A percentile compares a stretch with the other conserved stretches of the same genome.
These are phyloP conservation scores for Bruchidius siliquastri DNA, from an alignment of 2,888 invertebrate genomes.

Conservation along the genomic window DNA sequence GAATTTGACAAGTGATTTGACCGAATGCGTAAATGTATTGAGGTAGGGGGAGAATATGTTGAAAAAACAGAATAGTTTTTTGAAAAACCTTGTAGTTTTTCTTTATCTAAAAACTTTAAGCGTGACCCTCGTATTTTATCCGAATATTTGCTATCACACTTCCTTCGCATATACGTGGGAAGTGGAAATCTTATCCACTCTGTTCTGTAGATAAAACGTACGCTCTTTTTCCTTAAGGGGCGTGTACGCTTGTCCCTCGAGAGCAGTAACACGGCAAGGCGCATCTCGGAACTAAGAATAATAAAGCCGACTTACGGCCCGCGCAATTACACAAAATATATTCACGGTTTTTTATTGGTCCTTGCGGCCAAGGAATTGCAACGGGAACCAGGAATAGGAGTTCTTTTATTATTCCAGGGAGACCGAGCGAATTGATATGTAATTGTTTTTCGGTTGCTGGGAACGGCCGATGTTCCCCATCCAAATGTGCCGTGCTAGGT, in stretches of 20 bases:
- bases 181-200: too few species aligned
- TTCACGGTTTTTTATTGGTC: slow-evolving; percentile 51
- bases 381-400: slow-evolving; percentile 22
- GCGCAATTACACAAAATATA: slow-evolving; percentile 51
- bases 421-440: slow-evolving; percentile 45
- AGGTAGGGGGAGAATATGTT: too few species aligned
- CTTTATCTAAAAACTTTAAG: too few species aligned
- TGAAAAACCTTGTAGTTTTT: too few species aligned
- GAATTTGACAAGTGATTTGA: too few species aligned
- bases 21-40: too few species aligned
- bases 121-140: too few species aligned
- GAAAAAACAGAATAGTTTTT: too few species aligned
- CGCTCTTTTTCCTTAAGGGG: slow-evolving; percentile 7
- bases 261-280: slow-evolving; percentile 48
- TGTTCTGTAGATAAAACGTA: background rate
- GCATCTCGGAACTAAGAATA: slow-evolving; percentile 45
- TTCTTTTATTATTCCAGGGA: slow-evolving; percentile 49
- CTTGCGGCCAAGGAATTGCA: slow-evolving; percentile 48
- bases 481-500: slow-evolving; percentile 8
- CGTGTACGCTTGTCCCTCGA: slow-evolving; percentile 30
- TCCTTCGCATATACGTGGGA: too few species aligned
- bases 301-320: slow-evolving; percentile 50
- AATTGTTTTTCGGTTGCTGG: slow-evolving; percentile 45
- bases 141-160: too few species aligned
- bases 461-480: slow-evolving; percentile 28